Evolutionary conservation across 2,888 invertebrate species (phyloP), one percentile per base, ranked within the genome.

Genomic region (Biston stratarius): DNA sequence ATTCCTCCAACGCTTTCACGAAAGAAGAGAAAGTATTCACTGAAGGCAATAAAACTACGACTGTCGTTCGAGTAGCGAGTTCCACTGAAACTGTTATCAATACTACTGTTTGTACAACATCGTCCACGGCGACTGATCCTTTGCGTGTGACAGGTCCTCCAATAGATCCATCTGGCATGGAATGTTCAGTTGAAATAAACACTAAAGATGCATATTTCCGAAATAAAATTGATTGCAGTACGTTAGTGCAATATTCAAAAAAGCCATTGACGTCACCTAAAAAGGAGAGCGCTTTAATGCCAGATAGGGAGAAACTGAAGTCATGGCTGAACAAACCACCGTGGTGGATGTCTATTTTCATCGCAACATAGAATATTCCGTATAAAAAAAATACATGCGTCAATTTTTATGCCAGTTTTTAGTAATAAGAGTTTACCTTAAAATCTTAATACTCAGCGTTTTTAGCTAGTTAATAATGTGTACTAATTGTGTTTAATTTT

Each of bases 271-370:
- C 86, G 70, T 88, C 89, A 0, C 83, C 83, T 64, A 81, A 81
- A 52, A 76, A 82, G 8, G 36, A 66, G 9, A 73, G 71, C 3
- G 71, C 78, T 0, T 64, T 84, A 9, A 56, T 92, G 47, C 93
- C 93, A n/a, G 64, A 83, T 6, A 84, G 84, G 70, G 73, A 77
- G 5, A 88, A 83, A 69, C 70, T 93, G 40, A 89, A 90, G 67
- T 76, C 87, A 0, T 91, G 90, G 90, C 63, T 90, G 12, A 69
- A 83, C 3, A 92, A 86, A 45, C 93, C 92, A 1, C 93, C 93
- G 0, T 92, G 93, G 93, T 93, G 93, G 93, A 74, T 90, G 79
- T 86, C 92, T 15, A 65, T 89, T 68, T 90, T 93, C 67, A 86
- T 93, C 62, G 89, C 89, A 47, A 84, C 88, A 6, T 92, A 79